Base-by-base conservation (phyloP, 2,113 vertebrate species). In the Coracopsis vasa region DNA sequence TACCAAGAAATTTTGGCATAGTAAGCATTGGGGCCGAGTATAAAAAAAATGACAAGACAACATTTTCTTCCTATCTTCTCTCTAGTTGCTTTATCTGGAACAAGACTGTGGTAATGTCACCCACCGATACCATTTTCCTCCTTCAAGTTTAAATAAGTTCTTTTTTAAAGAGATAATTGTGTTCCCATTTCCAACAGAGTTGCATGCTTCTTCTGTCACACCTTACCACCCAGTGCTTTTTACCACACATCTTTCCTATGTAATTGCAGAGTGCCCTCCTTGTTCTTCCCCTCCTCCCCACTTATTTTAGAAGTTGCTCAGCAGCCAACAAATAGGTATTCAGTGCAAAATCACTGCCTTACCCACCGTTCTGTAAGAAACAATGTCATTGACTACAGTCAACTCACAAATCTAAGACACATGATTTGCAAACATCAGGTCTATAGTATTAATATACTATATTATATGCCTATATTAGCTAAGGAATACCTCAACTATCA, bases 71-170 rank as follows among this genome's bases (percentile, higher is more conserved):
- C 20, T 7, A 60, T 41, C 16, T 33, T 60, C 47, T 60, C 20
- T 75, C 53, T 42, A 67, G 33, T 24, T 71, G 31, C 70, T 84
- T 79, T 58, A 39, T 54, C 56, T 89, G 58, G 70, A 75, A 53
- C 20, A 51, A 37, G 56, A 44, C 37, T 70, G 18, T n/a, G 24
- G 17, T 12, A 75, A 69, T 7, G 18, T 69, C 27, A 80, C 45
- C 19, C 10, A 86, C 13, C 0, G 0, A 67, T 54, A 61, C 0
- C 0, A 6, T 31, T 48, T 74, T 67, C 31, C 21, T 92, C 41
- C 39, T 79, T 74, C 42, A 60, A 48, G 13, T 29, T 67, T 17
- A 88, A 72, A 15, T 51, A 7, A 88, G 45, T 60, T 56, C 15
- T 58, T 58, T 56, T 58, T n/a, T 58, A n/a, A 58, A n/a, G 33